A percentile compares a stretch with the other conserved stretches of the same genome.
phyloP scores from a whole-genome alignment of 2,113 vertebrate genomes.

The Athene noctua region DNA sequence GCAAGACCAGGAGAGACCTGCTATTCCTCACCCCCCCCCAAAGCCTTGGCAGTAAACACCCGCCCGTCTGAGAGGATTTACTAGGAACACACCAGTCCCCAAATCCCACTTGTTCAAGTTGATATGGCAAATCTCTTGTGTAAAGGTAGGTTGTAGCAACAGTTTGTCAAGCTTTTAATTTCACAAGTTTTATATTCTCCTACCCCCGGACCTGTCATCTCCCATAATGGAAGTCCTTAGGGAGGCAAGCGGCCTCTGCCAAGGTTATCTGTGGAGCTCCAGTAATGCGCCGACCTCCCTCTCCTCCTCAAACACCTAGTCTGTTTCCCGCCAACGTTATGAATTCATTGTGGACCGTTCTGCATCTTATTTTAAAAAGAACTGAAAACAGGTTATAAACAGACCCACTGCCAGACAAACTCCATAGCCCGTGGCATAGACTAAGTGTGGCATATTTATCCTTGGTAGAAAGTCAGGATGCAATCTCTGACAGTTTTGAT shows the following conservation, averaged over 20 bases:
- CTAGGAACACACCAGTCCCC: background rate
- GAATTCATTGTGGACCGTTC: background rate
- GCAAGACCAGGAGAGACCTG: background rate
- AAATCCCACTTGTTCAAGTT: background rate
- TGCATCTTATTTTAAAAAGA: background rate
- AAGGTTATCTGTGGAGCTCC: background rate
- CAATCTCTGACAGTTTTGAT: background rate
- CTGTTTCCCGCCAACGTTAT: background rate
- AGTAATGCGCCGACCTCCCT: fast-evolving
- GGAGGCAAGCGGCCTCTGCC: background rate
- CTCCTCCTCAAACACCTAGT: background rate
- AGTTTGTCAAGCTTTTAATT: background rate
- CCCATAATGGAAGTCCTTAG: background rate
- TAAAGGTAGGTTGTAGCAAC: background rate
- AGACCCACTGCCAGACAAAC: background rate
- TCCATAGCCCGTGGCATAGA: background rate
- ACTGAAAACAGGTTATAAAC: background rate
- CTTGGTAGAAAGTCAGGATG: background rate
- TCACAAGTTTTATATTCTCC: background rate
- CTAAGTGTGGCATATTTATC: background rate
- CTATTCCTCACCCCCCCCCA: background rate
- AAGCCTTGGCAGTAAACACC: background rate
- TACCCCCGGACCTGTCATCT: background rate
- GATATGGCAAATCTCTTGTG: background rate
- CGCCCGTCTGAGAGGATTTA: background rate